These are phyloP conservation scores for Madoqua kirkii DNA, from an alignment of 2,113 vertebrate genomes.

Conservation along the genomic window DNA sequence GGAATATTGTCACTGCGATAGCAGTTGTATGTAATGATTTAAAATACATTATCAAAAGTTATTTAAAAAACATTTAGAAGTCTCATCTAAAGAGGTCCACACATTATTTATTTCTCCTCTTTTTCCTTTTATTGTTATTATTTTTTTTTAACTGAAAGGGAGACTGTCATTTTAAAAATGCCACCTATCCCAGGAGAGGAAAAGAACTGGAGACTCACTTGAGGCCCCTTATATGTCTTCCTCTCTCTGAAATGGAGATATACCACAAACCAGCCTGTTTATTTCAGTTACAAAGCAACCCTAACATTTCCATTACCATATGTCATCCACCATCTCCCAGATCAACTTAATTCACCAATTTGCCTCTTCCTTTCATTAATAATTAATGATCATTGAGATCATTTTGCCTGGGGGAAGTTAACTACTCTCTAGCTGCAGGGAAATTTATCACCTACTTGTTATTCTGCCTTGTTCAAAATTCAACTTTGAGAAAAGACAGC, in stretches of 20 bases:
- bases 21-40: conserved; percentile 79
- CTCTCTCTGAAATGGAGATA: background rate
- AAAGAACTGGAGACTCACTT: conserved; percentile 47
- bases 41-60: conserved; percentile 78
- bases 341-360: conserved; percentile 68
- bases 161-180: conserved; percentile 55
- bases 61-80: conserved; percentile 80
- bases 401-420: conserved; percentile 75
- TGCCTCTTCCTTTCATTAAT: conserved; percentile 72
- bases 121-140: conserved; percentile 51
- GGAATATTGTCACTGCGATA: conserved; percentile 75
- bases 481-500: conserved; percentile 69
- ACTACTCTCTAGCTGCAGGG: conserved; percentile 76
- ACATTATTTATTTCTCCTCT: conserved; percentile 74
- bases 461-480: conserved; percentile 75
- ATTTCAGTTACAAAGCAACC: conserved; percentile 16
- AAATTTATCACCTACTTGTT: conserved; percentile 71
- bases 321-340: conserved; percentile 58
- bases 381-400: conserved; percentile 57
- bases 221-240: background rate
- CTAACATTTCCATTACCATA: conserved; percentile 56
- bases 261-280: conserved; percentile 6
- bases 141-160: conserved; percentile 64
- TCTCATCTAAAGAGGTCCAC: conserved; percentile 78
- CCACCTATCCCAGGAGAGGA: background rate